Evolutionary conservation across 2,888 invertebrate genomes (phyloP).

Genomic region (Mellilla xanthometata): DNA sequence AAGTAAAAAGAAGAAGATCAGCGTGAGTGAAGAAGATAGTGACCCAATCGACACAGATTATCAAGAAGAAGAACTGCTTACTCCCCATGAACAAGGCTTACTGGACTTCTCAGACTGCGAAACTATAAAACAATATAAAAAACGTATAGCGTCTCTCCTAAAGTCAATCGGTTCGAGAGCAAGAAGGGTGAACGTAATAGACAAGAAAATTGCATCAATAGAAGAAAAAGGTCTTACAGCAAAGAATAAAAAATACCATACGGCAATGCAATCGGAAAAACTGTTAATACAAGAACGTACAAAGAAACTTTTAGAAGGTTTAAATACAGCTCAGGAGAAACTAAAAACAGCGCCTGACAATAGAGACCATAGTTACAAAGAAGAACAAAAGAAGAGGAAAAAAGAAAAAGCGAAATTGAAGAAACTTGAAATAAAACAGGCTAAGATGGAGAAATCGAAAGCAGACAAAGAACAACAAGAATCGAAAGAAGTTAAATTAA

Average conservation of each 20-base stretch:
- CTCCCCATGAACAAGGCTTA: slow-evolving; percentile 52
- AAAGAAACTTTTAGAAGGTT: slow-evolving; percentile 47
- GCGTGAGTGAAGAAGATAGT: slow-evolving; percentile 51
- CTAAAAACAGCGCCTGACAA: slow-evolving; percentile 38
- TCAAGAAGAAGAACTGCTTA: slow-evolving; percentile 50
- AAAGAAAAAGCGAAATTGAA: slow-evolving; percentile 27
- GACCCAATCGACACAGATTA: slow-evolving; percentile 64
- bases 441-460: slow-evolving; percentile 24
- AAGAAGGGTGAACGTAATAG: slow-evolving; percentile 44
- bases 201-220: slow-evolving; percentile 52
- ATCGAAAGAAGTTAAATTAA: slow-evolving; percentile 25
- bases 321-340: slow-evolving; percentile 42
- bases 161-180: slow-evolving; percentile 53
- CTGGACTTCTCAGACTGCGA: slow-evolving; percentile 59
- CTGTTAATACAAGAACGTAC: slow-evolving; percentile 48
- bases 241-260: slow-evolving; percentile 61
- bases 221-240: slow-evolving; percentile 59
- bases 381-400: slow-evolving; percentile 28
- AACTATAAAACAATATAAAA: slow-evolving; percentile 52
- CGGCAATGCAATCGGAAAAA: slow-evolving; percentile 63
- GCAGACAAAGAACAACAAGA: slow-evolving; percentile 20
- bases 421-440: slow-evolving; percentile 26
- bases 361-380: slow-evolving; percentile 28
- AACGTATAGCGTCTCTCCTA: slow-evolving; percentile 47
- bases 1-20: slow-evolving; percentile 19